Percentiles rank a stretch among this genome's conserved stretches.
Evolutionary conservation across 1,140 invertebrate species (phyloP).

Genomic region (Anastatus disparis): DNA sequence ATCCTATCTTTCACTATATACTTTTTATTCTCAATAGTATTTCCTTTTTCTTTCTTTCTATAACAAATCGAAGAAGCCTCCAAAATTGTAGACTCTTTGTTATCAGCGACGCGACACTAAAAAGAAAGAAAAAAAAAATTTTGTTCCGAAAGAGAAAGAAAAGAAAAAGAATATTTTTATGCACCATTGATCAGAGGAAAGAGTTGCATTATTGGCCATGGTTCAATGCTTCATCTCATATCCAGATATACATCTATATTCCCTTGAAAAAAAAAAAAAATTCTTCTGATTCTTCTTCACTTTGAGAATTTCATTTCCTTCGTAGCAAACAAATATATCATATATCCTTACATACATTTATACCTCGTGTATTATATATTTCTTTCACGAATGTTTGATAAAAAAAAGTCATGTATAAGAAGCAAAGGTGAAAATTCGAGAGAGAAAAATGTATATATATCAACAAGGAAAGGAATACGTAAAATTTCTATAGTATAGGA

Average conservation of each 20-base stretch:
- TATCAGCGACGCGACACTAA: too few relatives aligned
- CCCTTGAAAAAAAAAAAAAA: too few relatives aligned
- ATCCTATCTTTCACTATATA: too few relatives aligned
- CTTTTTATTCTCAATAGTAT: too few relatives aligned
- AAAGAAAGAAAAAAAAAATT: too few relatives aligned
- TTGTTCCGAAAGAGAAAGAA: too few relatives aligned
- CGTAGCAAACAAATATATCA: neutral
- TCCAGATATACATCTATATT: slow-evolving; percentile 33
- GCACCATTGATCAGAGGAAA: slow-evolving; percentile 39
- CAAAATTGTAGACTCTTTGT: slow-evolving; percentile 19
- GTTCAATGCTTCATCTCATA: slow-evolving; percentile 40
- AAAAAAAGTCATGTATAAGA: too few relatives aligned
- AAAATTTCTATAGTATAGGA: neutral
- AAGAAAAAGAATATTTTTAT: slow-evolving; percentile 37
- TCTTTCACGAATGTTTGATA: too few relatives aligned
- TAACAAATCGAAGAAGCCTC: neutral
- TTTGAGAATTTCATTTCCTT: slow-evolving; percentile 23
- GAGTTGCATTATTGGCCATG: slow-evolving; percentile 39
- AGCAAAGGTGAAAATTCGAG: too few relatives aligned
- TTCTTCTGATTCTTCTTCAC: slow-evolving; percentile 28
- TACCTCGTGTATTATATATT: too few relatives aligned
- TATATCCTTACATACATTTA: neutral
- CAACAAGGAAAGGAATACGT: neutral
- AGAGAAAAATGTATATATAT: neutral
- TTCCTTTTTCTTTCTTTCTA: neutral